Evolutionary conservation across 1,140 invertebrate genomes (phyloP).

Genomic region (Heliconius hermathena): DNA sequence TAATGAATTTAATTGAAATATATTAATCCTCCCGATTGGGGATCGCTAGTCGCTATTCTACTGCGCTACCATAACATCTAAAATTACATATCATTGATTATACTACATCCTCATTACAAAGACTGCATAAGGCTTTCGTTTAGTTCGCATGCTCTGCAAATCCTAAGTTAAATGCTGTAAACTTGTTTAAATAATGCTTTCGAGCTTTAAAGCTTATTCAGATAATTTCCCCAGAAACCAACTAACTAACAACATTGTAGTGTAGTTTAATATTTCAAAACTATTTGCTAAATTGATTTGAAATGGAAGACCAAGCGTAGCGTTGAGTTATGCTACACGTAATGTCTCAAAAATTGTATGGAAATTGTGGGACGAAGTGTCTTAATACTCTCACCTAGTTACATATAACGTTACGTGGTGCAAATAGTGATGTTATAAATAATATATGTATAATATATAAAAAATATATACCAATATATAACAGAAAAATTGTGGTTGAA

Average conservation of each 20-base stretch:
- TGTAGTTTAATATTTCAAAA: background rate
- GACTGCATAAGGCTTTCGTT: background rate
- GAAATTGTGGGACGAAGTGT: too few species aligned
- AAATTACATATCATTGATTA: background rate
- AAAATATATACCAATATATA: too few species aligned
- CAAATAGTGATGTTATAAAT: too few species aligned
- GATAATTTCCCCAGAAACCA: conserved; percentile 21
- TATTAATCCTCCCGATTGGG: too few species aligned
- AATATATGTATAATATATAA: too few species aligned
- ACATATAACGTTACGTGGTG: too few species aligned
- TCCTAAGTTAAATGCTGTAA: conserved; percentile 19
- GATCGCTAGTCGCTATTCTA: too few species aligned
- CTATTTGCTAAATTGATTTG: background rate
- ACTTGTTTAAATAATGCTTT: conserved; percentile 25
- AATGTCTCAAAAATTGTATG: background rate
- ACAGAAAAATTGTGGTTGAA: too few species aligned
- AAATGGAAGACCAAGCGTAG: background rate
- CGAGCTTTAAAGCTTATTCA: conserved; percentile 23
- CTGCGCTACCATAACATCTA: background rate
- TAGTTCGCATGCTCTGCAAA: conserved; percentile 16
- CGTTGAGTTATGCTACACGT: too few species aligned
- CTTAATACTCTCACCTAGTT: too few species aligned
- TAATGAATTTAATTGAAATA: too few species aligned
- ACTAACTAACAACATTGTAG: conserved; percentile 20
- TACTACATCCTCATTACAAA: background rate